Conservation (phyloP, 2,113 vertebrate genomes). For the Pollimyrus isidori region DNA sequence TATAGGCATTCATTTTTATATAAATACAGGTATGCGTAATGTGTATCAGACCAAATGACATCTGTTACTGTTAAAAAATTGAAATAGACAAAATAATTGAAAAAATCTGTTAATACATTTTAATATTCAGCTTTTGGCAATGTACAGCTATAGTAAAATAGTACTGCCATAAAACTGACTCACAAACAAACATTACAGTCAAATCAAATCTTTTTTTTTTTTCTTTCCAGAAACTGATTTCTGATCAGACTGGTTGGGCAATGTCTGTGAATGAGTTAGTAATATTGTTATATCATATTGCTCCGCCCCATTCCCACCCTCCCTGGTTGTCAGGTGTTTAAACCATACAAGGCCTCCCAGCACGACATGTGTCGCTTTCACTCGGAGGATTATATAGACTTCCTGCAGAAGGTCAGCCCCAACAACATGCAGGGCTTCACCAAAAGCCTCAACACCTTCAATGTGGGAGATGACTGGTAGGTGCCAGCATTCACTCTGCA, state of each 20-base stretch:
- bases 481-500: conserved; percentile 27
- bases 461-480: conserved; percentile 96
- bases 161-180: neutral
- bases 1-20: neutral
- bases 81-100: neutral
- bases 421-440: conserved; percentile 99
- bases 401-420: conserved; percentile 94
- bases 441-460: conserved; percentile 97
- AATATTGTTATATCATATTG: neutral
- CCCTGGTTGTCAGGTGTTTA: conserved; percentile 74
- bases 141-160: neutral
- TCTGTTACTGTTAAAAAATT: neutral
- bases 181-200: neutral
- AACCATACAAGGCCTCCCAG: conserved; percentile 95
- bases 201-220: neutral
- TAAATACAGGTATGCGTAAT: neutral
- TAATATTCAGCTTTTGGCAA: neutral
- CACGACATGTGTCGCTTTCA: conserved; percentile 99
- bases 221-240: neutral
- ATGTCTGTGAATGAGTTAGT: neutral
- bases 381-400: conserved; percentile 97
- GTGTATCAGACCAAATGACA: neutral
- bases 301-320: neutral
- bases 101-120: neutral
- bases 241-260: neutral